These are phyloP conservation scores for Microctonus aethiopoides DNA, from an alignment of 2,888 invertebrate genomes.

Conservation along the genomic window DNA sequence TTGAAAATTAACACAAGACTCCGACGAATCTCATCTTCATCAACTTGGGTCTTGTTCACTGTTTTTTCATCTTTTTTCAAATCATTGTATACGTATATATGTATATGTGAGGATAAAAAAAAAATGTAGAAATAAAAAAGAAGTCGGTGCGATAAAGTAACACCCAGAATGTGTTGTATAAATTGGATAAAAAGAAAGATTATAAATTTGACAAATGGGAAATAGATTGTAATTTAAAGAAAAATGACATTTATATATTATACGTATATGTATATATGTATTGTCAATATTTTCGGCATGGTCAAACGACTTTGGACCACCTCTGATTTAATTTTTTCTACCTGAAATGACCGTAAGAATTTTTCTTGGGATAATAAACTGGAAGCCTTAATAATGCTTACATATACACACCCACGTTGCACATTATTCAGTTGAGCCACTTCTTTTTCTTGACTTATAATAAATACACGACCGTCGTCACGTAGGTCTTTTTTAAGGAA, in stretches of 20 bases:
- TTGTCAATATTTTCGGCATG: conserved; percentile 6
- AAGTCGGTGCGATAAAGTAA: not conserved
- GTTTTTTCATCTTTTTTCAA: not conserved
- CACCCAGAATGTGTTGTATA: not conserved
- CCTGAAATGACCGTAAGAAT: not conserved
- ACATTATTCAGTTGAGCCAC: not conserved
- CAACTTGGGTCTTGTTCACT: not conserved
- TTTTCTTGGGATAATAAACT: not conserved
- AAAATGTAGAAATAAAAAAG: not conserved
- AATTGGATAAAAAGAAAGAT: not conserved
- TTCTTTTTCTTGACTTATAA: not conserved
- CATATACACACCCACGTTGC: conserved; percentile 4
- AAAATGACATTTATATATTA: not conserved
- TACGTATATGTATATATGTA: no score
- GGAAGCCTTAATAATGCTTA: not conserved
- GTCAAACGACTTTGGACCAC: conserved; percentile 7
- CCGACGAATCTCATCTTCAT: not conserved
- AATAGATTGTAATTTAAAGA: not conserved
- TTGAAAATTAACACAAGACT: not conserved
- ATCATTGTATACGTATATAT: not conserved
- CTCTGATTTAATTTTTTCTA: not conserved
- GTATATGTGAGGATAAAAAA: not conserved
- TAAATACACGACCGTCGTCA: not conserved
- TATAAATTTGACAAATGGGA: not conserved
- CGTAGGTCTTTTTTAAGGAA: not conserved